Percentiles rank a stretch among this genome's conserved stretches.
phyloP scores from a whole-genome alignment of 2,888 invertebrate genomes.

The Hydrotaea diabolus region DNA sequence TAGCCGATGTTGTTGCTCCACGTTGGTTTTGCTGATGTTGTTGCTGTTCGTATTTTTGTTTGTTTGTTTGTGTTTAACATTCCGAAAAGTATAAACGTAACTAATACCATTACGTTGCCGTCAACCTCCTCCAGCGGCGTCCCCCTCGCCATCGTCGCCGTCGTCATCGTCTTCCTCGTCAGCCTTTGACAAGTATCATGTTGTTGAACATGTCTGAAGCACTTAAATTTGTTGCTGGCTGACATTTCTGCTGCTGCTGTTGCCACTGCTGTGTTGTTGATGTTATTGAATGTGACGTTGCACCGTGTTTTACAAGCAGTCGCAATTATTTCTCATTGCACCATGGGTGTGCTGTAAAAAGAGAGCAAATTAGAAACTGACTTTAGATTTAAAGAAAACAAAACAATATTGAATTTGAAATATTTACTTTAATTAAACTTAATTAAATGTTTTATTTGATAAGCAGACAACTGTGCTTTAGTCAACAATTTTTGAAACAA shows the following conservation, averaged over 20 bases:
- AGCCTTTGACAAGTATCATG: conserved; percentile 34
- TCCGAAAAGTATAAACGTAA: conserved; percentile 36
- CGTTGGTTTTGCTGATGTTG: too few species aligned
- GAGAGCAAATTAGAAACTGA: too few species aligned
- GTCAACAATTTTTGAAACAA: too few species aligned
- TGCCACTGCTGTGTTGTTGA: neutral
- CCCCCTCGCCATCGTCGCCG: neutral
- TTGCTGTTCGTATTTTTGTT: neutral
- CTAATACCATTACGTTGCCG: conserved; percentile 43
- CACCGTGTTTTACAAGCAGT: too few species aligned
- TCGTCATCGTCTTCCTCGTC: neutral
- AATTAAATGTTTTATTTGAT: too few species aligned
- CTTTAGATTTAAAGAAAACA: too few species aligned
- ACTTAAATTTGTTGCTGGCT: conserved; percentile 44
- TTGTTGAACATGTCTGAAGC: conserved; percentile 46
- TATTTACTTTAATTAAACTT: too few species aligned
- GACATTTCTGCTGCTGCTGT: conserved; percentile 3
- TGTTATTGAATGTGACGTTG: neutral
- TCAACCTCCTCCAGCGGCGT: neutral
- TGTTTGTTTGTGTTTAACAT: conserved; percentile 7
- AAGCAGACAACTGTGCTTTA: too few species aligned
- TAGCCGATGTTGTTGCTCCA: neutral
- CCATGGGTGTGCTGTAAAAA: too few species aligned
- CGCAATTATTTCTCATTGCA: too few species aligned
- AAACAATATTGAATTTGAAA: too few species aligned